These are phyloP conservation scores for Pseudachorutes palmiensis DNA, from an alignment of 1,140 invertebrate genomes.

Conservation along the genomic window DNA sequence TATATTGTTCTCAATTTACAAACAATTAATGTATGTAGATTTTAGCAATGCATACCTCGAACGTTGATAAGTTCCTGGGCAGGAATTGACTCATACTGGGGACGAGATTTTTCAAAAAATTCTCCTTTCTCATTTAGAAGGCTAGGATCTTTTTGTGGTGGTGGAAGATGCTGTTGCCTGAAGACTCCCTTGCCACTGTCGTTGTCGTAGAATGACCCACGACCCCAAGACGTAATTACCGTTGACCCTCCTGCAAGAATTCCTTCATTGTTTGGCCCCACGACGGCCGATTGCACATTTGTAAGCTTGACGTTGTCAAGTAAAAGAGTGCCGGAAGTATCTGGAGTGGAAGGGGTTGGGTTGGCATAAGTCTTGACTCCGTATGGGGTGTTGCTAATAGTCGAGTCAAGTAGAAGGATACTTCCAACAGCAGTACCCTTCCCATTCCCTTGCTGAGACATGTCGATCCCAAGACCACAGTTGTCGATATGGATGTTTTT, in stretches of 20 bases:
- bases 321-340: conserved; percentile 28
- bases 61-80: conserved; percentile 24
- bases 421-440: conserved; percentile 23
- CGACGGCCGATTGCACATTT: conserved; percentile 19
- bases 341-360: conserved; percentile 9
- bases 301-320: conserved; percentile 28
- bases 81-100: conserved; percentile 25
- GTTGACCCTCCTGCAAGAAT: conserved; percentile 19
- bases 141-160: conserved; percentile 5
- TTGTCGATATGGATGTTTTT: conserved; percentile 19
- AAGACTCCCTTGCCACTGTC: conserved; percentile 15
- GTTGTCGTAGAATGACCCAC: conserved; percentile 27
- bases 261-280: neutral
- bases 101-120: conserved; percentile 30
- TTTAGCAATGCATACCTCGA: conserved; percentile 18
- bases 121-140: conserved; percentile 25
- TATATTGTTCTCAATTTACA: no score
- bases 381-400: conserved; percentile 23
- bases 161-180: neutral
- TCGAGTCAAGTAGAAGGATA: conserved; percentile 28
- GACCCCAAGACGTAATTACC: conserved; percentile 26
- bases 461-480: conserved; percentile 26
- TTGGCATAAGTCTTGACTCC: conserved; percentile 16
- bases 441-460: conserved; percentile 15
- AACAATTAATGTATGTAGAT: no score